Conservation (phyloP, 2,888 invertebrate species). For the Eledone cirrhosa region DNA sequence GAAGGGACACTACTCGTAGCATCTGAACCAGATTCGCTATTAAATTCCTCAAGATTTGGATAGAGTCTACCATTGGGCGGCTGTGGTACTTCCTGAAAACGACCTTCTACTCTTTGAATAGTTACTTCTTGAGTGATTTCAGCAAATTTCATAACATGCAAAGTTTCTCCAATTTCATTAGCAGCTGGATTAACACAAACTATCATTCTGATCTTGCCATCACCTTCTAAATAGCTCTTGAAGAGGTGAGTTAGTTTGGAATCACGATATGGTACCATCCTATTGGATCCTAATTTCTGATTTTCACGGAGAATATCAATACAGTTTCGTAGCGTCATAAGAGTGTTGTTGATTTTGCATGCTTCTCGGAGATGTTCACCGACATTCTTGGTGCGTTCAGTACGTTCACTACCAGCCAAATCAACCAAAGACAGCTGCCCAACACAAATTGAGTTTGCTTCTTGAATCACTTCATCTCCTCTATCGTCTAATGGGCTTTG, state of each 20-base stretch:
- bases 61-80: neutral
- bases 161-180: conserved; percentile 93
- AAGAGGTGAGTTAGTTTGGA: conserved; percentile 93
- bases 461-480: conserved; percentile 77
- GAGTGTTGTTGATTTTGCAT: conserved; percentile 93
- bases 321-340: conserved; percentile 92
- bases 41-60: conserved; percentile 7
- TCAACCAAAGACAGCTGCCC: conserved; percentile 96
- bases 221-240: conserved; percentile 97
- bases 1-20: no score
- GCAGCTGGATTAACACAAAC: conserved; percentile 94
- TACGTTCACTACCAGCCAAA: conserved; percentile 93
- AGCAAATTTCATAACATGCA: conserved; percentile 97
- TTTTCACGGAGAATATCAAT: conserved; percentile 91
- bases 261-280: conserved; percentile 93
- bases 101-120: conserved; percentile 67
- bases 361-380: conserved; percentile 78
- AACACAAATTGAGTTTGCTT: conserved; percentile 80
- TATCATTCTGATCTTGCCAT: conserved; percentile 94
- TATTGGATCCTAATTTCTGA: conserved; percentile 74
- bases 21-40: neutral
- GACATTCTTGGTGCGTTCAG: conserved; percentile 88
- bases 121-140: conserved; percentile 96
- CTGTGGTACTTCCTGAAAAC: neutral
- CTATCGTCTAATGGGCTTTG: conserved; percentile 74